phyloP scores from a whole-genome alignment of 2,797 vertebrate genomes.

The Astyanax mexicanus region DNA sequence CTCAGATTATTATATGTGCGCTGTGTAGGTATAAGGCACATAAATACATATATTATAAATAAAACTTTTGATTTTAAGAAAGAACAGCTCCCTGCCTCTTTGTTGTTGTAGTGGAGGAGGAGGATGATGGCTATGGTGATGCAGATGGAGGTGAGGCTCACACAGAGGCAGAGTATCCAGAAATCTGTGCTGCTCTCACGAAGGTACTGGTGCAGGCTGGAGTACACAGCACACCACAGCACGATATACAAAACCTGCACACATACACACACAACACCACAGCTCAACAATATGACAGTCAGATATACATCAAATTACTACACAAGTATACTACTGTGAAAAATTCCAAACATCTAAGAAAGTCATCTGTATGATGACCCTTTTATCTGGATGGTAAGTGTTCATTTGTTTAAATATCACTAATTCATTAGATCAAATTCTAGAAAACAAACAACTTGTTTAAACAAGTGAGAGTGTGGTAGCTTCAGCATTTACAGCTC shows the following conservation, averaged over 20 bases:
- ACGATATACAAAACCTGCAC: slow-evolving; percentile 78
- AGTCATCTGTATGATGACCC: too few relatives aligned
- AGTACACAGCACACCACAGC: slow-evolving; percentile 79
- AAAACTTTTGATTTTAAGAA: background rate
- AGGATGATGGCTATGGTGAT: slow-evolving; percentile 74
- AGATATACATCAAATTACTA: background rate
- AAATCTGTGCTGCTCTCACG: slow-evolving; percentile 57
- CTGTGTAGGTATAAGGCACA: too few relatives aligned
- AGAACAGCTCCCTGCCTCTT: slow-evolving; percentile 60
- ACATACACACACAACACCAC: background rate
- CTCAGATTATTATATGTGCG: too few relatives aligned
- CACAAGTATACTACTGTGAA: background rate
- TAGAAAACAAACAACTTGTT: too few relatives aligned
- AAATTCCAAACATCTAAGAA: too few relatives aligned
- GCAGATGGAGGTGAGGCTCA: slow-evolving; percentile 76
- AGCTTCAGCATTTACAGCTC: too few relatives aligned
- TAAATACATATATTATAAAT: too few relatives aligned
- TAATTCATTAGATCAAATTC: too few relatives aligned
- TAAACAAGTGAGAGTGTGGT: too few relatives aligned
- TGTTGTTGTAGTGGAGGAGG: slow-evolving; percentile 74
- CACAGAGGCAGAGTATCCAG: slow-evolving; percentile 79
- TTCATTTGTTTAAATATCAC: too few relatives aligned
- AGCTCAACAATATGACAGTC: background rate
- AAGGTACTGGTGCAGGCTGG: slow-evolving; percentile 77
- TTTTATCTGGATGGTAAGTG: too few relatives aligned